These are phyloP conservation scores for Nemotelus pantherinus DNA, from an alignment of 2,888 invertebrate species.

Conservation along the genomic window DNA sequence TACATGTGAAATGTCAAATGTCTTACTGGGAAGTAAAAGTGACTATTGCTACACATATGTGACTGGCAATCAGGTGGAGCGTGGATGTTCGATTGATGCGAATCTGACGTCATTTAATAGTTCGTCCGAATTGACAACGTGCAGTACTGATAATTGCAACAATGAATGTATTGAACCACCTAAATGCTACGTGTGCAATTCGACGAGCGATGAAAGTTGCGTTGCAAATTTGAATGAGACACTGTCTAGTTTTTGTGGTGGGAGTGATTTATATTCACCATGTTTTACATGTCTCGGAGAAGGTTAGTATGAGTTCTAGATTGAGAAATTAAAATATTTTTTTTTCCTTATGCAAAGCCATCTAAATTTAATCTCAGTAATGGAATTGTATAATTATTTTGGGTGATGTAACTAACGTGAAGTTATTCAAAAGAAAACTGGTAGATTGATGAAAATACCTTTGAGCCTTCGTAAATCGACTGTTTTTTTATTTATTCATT, in stretches of 20 bases:
- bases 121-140: background rate
- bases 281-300: conserved; percentile 5
- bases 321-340: no score
- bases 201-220: conserved; percentile 51
- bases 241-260: background rate
- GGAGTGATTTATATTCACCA: no score
- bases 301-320: background rate
- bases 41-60: background rate
- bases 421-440: no score
- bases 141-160: conserved; percentile 10
- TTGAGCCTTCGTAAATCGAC: no score
- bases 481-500: no score
- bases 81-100: background rate
- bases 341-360: no score
- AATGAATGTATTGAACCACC: background rate
- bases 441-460: no score
- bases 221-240: background rate
- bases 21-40: background rate
- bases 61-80: background rate
- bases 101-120: background rate
- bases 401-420: no score
- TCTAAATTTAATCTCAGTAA: no score
- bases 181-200: conserved; percentile 11
- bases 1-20: background rate
- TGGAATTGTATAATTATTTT: no score